Evolutionary conservation across 30 jellyfish, hydroid and myxozoan species (phyloP).

Genomic region (Cassiopea xamachana): DNA sequence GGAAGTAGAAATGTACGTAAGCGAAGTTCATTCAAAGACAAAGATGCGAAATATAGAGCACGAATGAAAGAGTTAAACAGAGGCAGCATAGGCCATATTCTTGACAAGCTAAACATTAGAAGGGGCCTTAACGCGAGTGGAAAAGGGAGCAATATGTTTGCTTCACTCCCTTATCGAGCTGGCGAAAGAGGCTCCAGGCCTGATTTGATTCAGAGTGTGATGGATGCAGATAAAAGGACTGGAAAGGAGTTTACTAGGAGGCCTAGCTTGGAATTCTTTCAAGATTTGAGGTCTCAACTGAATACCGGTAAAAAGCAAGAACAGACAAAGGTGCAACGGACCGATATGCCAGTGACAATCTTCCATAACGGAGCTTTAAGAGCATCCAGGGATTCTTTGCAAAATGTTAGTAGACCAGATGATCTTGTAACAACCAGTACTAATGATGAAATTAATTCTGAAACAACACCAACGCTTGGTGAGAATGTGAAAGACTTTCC

Average conservation of each 20-base stretch:
- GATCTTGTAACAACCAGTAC: neutral
- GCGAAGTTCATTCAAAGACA: constrained; percentile 69
- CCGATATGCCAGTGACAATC: constrained; percentile 40
- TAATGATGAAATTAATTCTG: neutral
- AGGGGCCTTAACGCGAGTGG: constrained; percentile 3
- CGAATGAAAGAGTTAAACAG: constrained; percentile 27
- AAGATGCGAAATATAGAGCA: constrained; percentile 48
- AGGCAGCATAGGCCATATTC: constrained; percentile 59
- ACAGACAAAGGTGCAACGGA: constrained; percentile 9
- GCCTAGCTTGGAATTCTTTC: constrained; percentile 75
- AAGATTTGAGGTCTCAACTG: constrained; percentile 61
- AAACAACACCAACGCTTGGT: neutral
- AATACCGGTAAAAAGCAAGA: constrained; percentile 14
- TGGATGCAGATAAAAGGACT: constrained; percentile 64
- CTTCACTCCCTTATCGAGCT: constrained; percentile 22
- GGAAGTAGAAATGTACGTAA: constrained; percentile 64
- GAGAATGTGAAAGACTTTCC: neutral
- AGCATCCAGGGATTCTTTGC: constrained; percentile 49
- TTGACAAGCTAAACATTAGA: constrained; percentile 37
- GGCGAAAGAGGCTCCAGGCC: constrained; percentile 64
- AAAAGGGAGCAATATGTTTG: neutral
- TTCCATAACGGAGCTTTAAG: constrained; percentile 58
- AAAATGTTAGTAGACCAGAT: neutral
- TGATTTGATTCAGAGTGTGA: constrained; percentile 59
- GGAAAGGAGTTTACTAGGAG: constrained; percentile 58